Evolutionary conservation across 2,888 invertebrate species (phyloP).

Genomic region (Caenorhabditis sp.): DNA sequence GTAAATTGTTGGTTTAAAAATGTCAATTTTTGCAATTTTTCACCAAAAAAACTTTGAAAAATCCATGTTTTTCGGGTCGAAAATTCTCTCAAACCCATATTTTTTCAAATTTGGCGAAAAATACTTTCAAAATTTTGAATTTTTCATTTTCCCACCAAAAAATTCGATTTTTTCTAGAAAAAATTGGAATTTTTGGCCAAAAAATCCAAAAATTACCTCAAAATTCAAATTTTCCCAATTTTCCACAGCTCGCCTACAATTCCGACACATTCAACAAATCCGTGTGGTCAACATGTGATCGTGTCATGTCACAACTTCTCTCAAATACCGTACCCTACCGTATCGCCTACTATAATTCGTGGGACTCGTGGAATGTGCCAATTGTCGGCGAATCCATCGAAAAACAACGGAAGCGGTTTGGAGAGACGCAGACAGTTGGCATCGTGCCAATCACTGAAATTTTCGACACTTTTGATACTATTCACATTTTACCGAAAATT

Average conservation of each 20-base stretch:
- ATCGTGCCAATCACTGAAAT: slow-evolving; percentile 58
- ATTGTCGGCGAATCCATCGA: slow-evolving; percentile 18
- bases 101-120: not conserved
- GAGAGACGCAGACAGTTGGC: slow-evolving; percentile 24
- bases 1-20: too few relatives aligned
- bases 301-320: slow-evolving; percentile 30
- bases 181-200: too few relatives aligned
- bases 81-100: too few relatives aligned
- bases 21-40: too few relatives aligned
- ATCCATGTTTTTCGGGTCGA: too few relatives aligned
- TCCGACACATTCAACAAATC: slow-evolving; percentile 18
- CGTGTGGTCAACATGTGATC: slow-evolving; percentile 46
- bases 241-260: slow-evolving; percentile 38
- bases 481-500: slow-evolving; percentile 49
- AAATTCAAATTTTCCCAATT: slow-evolving; percentile 2
- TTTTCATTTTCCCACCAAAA: too few relatives aligned
- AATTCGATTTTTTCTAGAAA: too few relatives aligned
- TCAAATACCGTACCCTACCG: slow-evolving; percentile 50
- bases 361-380: slow-evolving; percentile 50
- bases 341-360: slow-evolving; percentile 52
- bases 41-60: too few relatives aligned
- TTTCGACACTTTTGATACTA: slow-evolving; percentile 56
- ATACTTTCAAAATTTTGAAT: not conserved
- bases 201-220: not conserved
- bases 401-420: slow-evolving; percentile 30